Evolutionary conservation across 1,140 invertebrate species (phyloP), one percentile per base, ranked within the genome.

Genomic region (Drosophila kanapiae): DNA sequence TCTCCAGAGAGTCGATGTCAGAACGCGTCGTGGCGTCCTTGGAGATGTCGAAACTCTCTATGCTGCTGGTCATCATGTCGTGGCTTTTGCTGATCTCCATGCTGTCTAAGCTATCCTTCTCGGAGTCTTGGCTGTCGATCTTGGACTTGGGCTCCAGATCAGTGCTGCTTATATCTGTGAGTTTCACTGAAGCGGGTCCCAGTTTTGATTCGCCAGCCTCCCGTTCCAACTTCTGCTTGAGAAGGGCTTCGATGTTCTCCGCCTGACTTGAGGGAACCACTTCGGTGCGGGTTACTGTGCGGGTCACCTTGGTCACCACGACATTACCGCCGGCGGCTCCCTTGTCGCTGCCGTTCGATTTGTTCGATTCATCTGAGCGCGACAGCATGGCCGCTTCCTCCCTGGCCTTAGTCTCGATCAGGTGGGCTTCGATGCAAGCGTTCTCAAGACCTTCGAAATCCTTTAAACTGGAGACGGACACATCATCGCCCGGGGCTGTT

Each of bases 361-460:
- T 95, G 35, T 94, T 94, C 11, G 94, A 93, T 81, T 95, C 94
- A 45, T 94, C 94, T 53, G 95, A 94, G 33, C 93, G 92, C 1
- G 94, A 94, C 4, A 98, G 93, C 40, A 98, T 90, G 49, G 96
- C 96, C 76, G 98, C 97, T 92, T 98, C 97, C 91, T 98, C 96
- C 86, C 97, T 96, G 0, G 96, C 97, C 74, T 96, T 95, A 29
- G 97, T 94, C 93, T 98, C 97, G 48, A 97, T 96, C 60, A 96
- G 94, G 72, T 97, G 96, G 1, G 96, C 96, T 91, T 97, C 96
- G 40, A 96, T 94, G 88, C 98, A 97, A 27, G 98, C 97, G 67
- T 95, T 96, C 93, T 99, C 98, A 1, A 99, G 93, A 1, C 96
- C 96, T 94, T 99, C 98, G 93, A 99, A 99, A 93, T 99, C 98